Evolutionary conservation across 2,113 vertebrate genomes (phyloP), one percentile per base, ranked within the genome.

Genomic region (Piprites chloris): DNA sequence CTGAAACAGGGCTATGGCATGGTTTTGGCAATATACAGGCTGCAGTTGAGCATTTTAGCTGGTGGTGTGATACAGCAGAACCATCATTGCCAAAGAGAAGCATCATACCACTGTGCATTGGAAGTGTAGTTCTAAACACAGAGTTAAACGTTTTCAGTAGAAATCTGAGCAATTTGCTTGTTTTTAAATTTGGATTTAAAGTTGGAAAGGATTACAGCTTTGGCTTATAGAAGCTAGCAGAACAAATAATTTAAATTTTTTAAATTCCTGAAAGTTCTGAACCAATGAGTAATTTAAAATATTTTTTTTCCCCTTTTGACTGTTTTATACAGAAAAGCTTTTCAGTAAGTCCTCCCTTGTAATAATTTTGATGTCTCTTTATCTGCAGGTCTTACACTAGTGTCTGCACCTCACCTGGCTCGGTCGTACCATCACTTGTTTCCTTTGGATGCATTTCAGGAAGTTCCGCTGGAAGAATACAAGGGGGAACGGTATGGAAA

Each of bases 391-490:
- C 98, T 99, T 94, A 99, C 99, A 1, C 97, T 99, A 94, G 99
- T 99, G 59, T 99, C 99, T 44, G 99, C 99, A n/a, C 99, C 99
- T 68, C 99, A 99, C 78, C 96, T 99, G 76, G 99, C 99, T 90
- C 97, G 99, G 28, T 99, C 99, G 75, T 99, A 99, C 69, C 99
- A 99, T 92, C 99, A 99, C 82, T 98, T 99, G n/a, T 99, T 99
- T 97, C 99, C 99, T 80, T 98, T 99, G 93, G 98, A 99, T 92
- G 96, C 97, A 44, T 99, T 99, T 93, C 97, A 96, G 96, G 99
- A 99, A 98, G 92, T 95, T 72, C 68, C 98, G 0, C 58, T 98
- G 20, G 98, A 98, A 84, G 97, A 98, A 46, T 96, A 98, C 80
- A 96, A 97, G 44, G 98, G 98, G 72, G 98, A 99, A 90, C 98